Percentiles rank a stretch among this genome's conserved stretches.
Conservation (phyloP, 2,888 invertebrate genomes). For the Napeogenes sylphis region DNA sequence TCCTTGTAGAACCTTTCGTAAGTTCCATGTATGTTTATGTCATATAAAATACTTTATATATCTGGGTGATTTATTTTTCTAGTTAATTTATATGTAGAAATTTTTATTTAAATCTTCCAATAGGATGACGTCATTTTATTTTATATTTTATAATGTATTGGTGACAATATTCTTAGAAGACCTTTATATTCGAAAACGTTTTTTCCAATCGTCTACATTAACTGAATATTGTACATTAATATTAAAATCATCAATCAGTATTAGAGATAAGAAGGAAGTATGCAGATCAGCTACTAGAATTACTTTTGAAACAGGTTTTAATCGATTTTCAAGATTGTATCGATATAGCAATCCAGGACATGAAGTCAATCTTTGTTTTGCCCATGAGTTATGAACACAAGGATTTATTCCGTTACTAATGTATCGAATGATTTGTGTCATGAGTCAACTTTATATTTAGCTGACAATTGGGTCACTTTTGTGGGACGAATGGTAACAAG, state of each 20-base stretch:
- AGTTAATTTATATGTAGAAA: no score
- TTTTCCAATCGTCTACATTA: background rate
- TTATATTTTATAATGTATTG: no score
- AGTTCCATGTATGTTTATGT: no score
- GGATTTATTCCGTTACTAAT: slow-evolving; percentile 3
- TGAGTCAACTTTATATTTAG: slow-evolving; percentile 41
- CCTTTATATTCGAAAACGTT: no score
- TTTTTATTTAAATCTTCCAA: no score
- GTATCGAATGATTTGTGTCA: slow-evolving; percentile 38
- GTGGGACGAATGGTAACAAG: slow-evolving; percentile 23
- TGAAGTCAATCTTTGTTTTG: slow-evolving; percentile 22
- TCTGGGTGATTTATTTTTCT: no score
- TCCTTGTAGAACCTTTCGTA: no score
- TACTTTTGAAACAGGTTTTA: slow-evolving; percentile 4
- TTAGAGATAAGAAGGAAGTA: background rate
- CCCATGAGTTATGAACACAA: slow-evolving; percentile 2
- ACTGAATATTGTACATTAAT: background rate
- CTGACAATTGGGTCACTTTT: slow-evolving; percentile 33
- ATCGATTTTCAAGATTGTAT: slow-evolving; percentile 4
- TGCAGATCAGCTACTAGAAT: slow-evolving; percentile 4
- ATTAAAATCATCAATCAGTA: background rate
- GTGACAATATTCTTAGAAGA: no score
- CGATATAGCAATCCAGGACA: slow-evolving; percentile 17
- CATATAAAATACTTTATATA: no score
- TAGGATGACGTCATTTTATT: no score